phyloP scores from a whole-genome alignment of 2,113 vertebrate species.

The Hystrix cristata region DNA sequence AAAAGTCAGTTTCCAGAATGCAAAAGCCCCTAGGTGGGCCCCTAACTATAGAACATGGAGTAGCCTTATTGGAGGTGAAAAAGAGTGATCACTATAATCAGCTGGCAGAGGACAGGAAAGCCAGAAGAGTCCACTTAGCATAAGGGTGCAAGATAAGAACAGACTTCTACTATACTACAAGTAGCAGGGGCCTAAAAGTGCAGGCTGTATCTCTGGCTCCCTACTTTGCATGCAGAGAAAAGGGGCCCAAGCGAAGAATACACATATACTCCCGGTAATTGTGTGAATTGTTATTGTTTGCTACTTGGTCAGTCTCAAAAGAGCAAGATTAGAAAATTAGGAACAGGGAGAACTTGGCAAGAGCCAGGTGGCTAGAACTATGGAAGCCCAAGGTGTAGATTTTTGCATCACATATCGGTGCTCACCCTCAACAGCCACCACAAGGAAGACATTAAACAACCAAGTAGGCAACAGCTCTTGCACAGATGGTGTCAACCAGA shows the following conservation, averaged over 20 bases:
- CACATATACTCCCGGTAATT: background rate
- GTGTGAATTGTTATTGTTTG: background rate
- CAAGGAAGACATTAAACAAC: background rate
- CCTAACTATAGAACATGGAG: background rate
- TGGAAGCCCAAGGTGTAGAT: background rate
- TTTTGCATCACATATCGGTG: background rate
- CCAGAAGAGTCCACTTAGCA: background rate
- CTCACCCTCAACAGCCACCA: background rate
- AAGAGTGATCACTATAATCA: background rate
- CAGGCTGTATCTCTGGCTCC: background rate
- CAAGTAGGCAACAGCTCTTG: background rate
- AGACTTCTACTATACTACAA: background rate
- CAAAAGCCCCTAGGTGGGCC: background rate
- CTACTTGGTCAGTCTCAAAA: background rate
- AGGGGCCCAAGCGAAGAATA: background rate
- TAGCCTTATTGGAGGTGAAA: background rate
- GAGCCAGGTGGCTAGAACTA: background rate
- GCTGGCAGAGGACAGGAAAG: background rate
- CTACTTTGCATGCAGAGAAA: background rate
- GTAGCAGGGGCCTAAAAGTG: background rate
- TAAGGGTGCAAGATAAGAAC: background rate
- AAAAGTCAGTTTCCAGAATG: background rate
- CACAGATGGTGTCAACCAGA: background rate
- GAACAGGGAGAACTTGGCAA: background rate
- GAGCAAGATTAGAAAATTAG: background rate